Base-by-base conservation (phyloP, 2,797 vertebrate genomes). In the Cottoperca gobio region DNA sequence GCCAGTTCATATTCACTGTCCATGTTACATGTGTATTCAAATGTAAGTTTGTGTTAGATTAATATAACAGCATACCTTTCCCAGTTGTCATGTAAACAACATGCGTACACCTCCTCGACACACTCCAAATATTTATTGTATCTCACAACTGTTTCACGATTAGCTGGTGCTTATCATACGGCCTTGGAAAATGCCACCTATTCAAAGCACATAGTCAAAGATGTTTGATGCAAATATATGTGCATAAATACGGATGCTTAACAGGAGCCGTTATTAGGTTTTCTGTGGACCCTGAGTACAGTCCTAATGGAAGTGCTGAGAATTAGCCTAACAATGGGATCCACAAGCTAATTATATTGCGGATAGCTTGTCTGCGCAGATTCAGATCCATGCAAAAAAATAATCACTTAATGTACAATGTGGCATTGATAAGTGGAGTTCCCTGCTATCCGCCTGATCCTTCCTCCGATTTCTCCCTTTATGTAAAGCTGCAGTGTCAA, bases 171-270 rank as follows among this genome's bases (percentile, higher is more conserved):
- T 91, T 88, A 91, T 94, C 87, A 28, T 65, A 24, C 79, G 76
- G 71, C 81, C 81, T 79, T 81, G 76, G 70, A 81, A 86, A 91
- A 91, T 85, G 78, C 81, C 82, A 89, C 84, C 87, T 78, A 88
- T 92, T 91, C 87, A 87, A 86, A 90, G 85, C 81, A 76, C 77
- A 82, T 90, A 92, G 93, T 94, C 92, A 93, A 93, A 91, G 83
- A 75, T 60, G 74, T 90, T 91, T 91, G 89, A 94, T 94, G 92
- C 92, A 94, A 94, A 95, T 94, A 91, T 93, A 94, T 94, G 91
- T 94, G 91, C 92, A 94, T 93, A 88, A 90, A 93, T 89, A 86
- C 71, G 66, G 81, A 82, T 85, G 84, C 76, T 82, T 86, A 91
- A 89, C 89, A 89, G 55, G 57, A 81, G 81, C 84, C 50, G 79